phyloP scores from a whole-genome alignment of 2,888 invertebrate genomes.

The Ophioninae sp. region DNA sequence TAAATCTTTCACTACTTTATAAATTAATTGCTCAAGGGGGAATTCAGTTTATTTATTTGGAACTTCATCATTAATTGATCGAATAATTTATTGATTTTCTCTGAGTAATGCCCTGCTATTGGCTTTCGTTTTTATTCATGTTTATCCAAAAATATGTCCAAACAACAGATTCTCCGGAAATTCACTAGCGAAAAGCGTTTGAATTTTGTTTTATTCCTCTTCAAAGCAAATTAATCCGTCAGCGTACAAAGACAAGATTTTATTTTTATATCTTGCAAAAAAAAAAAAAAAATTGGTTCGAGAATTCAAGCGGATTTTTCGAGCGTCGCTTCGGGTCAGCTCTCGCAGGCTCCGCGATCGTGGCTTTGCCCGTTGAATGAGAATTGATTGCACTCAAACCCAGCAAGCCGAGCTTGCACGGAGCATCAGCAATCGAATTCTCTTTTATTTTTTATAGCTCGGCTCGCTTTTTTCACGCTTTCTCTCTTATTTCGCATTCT shows the following conservation, averaged over 20 bases:
- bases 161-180: constrained; percentile 23
- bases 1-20: too few species aligned
- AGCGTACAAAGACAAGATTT: constrained; percentile 63
- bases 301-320: constrained; percentile 32
- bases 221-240: constrained; percentile 37
- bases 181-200: constrained; percentile 16
- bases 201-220: constrained; percentile 3
- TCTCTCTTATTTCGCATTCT: constrained; percentile 11
- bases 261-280: neutral
- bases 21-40: too few species aligned
- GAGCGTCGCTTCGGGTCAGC: constrained; percentile 21
- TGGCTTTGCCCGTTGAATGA: constrained; percentile 49
- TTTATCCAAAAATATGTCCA: neutral
- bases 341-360: constrained; percentile 22
- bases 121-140: too few species aligned
- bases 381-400: constrained; percentile 58
- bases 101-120: too few species aligned
- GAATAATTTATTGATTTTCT: too few species aligned
- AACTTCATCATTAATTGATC: too few species aligned
- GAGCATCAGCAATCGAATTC: constrained; percentile 53
- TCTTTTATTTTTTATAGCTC: constrained; percentile 38
- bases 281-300: constrained; percentile 8
- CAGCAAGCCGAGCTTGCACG: constrained; percentile 35
- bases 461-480: constrained; percentile 19
- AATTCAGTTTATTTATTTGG: too few species aligned